Conservation (phyloP, 1,140 invertebrate genomes). For the Patella vulgata region DNA sequence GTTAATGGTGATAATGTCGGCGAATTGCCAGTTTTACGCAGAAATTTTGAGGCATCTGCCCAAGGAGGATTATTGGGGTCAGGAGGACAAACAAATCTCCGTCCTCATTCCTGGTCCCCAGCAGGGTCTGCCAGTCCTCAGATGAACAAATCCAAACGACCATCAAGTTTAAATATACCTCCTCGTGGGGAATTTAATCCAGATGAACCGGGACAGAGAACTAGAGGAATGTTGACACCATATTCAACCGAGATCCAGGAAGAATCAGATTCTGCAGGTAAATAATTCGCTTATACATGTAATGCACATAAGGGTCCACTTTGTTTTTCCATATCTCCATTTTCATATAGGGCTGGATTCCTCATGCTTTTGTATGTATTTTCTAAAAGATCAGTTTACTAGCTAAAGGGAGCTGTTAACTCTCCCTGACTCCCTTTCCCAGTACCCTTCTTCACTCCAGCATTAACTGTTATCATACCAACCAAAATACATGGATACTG, state of each 20-base stretch:
- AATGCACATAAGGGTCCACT: too few relatives aligned
- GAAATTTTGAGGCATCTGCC: conserved; percentile 2
- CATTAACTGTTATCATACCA: conserved; percentile 5
- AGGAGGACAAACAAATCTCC: conserved; percentile 13
- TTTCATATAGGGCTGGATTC: too few relatives aligned
- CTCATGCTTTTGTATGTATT: too few relatives aligned
- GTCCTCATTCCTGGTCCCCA: conserved; percentile 46
- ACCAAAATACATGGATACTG: too few relatives aligned
- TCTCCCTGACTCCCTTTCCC: too few relatives aligned
- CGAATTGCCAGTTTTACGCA: neutral
- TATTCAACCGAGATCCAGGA: conserved; percentile 7
- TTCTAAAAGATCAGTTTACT: too few relatives aligned
- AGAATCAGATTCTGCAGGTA: conserved; percentile 4
- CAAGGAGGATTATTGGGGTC: conserved; percentile 17
- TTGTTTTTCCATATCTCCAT: too few relatives aligned
- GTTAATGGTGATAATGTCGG: too few relatives aligned
- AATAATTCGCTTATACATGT: too few relatives aligned
- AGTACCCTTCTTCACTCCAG: conserved; percentile 24
- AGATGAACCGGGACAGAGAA: conserved; percentile 6
- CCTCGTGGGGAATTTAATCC: conserved; percentile 39
- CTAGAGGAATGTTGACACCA: conserved; percentile 6
- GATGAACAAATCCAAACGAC: conserved; percentile 48
- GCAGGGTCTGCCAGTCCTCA: conserved; percentile 19
- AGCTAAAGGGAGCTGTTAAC: too few relatives aligned
- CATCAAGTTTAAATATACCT: conserved; percentile 59